A percentile compares a stretch with the other conserved stretches of the same genome.
phyloP scores from a whole-genome alignment of 2,113 vertebrate species.

The Piprites chloris region DNA sequence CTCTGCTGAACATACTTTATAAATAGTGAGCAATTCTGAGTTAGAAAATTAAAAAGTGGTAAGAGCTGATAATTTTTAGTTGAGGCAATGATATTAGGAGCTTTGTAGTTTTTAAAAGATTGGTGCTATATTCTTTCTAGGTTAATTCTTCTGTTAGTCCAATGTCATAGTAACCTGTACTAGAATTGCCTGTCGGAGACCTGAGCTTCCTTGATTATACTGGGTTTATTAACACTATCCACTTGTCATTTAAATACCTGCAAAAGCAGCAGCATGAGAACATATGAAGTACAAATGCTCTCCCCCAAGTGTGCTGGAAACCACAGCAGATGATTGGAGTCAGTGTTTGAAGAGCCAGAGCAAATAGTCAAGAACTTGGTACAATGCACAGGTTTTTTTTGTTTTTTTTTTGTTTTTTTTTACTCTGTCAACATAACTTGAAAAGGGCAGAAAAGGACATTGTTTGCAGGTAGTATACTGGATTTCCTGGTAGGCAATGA shows the following conservation, averaged over 20 bases:
- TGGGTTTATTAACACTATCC: not conserved
- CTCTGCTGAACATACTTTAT: not conserved
- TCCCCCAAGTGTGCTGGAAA: not conserved
- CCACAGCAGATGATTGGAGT: not conserved
- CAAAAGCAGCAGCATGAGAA: not conserved
- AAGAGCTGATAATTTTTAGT: not conserved
- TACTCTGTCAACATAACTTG: not conserved
- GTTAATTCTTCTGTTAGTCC: not conserved
- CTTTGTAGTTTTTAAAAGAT: not conserved
- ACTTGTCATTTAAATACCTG: not conserved
- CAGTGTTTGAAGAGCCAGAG: not conserved
- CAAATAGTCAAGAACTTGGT: not conserved
- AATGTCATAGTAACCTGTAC: not conserved
- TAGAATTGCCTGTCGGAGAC: not conserved
- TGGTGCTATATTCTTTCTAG: not conserved
- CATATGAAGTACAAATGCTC: not conserved
- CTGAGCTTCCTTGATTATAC: not conserved
- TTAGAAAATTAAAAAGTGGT: not conserved
- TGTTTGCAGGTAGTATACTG: not conserved
- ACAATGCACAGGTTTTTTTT: not conserved
- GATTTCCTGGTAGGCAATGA: not conserved
- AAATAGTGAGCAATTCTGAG: not conserved
- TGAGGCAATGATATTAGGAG: not conserved
- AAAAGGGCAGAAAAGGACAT: not conserved
- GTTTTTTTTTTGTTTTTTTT: not conserved